These are phyloP conservation scores for Ormia ochracea DNA, from an alignment of 2,888 invertebrate species.

Conservation along the genomic window DNA sequence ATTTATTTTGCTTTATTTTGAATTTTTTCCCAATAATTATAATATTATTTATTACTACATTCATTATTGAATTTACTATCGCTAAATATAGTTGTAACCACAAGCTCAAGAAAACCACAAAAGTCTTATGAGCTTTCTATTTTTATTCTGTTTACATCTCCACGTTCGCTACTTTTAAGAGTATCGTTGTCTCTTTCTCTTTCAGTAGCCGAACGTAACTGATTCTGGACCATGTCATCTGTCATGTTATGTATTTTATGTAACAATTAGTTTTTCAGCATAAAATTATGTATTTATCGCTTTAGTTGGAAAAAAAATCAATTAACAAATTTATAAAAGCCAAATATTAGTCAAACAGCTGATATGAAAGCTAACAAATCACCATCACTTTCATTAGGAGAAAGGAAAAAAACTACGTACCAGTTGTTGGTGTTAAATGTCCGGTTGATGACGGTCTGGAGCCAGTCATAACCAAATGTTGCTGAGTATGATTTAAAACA, in stretches of 20 bases:
- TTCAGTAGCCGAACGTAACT: too few species aligned
- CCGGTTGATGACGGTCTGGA: conserved; percentile 80
- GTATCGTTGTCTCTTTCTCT: too few species aligned
- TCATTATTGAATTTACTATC: too few species aligned
- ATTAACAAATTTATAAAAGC: conserved; percentile 8
- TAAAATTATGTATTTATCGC: conserved; percentile 39
- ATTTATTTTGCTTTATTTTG: too few species aligned
- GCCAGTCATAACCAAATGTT: conserved; percentile 76
- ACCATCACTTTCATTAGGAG: neutral
- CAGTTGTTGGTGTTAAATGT: conserved; percentile 80
- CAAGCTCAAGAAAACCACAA: too few species aligned
- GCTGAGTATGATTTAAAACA: conserved; percentile 78
- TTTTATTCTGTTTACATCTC: too few species aligned
- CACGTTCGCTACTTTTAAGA: too few species aligned
- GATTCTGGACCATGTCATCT: too few species aligned
- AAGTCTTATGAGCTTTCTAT: too few species aligned
- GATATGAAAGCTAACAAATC: conserved; percentile 34
- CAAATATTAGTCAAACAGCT: conserved; percentile 55
- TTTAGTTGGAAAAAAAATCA: neutral
- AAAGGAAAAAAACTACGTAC: conserved; percentile 68
- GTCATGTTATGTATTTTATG: neutral
- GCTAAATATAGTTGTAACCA: too few species aligned
- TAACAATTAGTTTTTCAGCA: conserved; percentile 7
- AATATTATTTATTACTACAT: too few species aligned
- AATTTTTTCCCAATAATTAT: too few species aligned